phyloP scores from a whole-genome alignment of 2,797 vertebrate species.

The Astyanax mexicanus region DNA sequence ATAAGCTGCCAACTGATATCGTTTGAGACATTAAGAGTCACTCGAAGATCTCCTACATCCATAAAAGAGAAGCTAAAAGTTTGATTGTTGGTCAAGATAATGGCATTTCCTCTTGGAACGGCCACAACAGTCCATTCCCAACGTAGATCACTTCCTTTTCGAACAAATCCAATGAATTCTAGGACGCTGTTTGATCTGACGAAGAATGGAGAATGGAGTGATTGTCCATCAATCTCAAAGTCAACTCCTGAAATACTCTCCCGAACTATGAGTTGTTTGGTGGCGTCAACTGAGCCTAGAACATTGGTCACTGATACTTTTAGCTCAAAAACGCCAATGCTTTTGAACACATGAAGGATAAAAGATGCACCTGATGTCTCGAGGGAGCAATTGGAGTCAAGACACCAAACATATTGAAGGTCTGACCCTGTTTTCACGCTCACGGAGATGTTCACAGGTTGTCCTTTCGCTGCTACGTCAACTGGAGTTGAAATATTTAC shows the following conservation, averaged over 20 bases:
- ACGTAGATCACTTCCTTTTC: constrained; percentile 66
- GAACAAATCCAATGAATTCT: constrained; percentile 61
- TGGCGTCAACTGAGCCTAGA: constrained; percentile 67
- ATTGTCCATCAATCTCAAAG: constrained; percentile 66
- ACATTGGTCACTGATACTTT: constrained; percentile 73
- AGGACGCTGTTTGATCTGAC: constrained; percentile 55
- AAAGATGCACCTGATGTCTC: constrained; percentile 64
- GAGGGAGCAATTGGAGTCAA: constrained; percentile 53
- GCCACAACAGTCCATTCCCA: constrained; percentile 77
- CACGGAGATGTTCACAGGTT: constrained; percentile 71
- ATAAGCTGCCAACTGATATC: constrained; percentile 72
- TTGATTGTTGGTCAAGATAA: constrained; percentile 50
- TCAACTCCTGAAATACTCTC: constrained; percentile 71
- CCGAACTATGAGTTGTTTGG: constrained; percentile 70
- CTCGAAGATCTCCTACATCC: constrained; percentile 64
- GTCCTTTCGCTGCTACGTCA: constrained; percentile 60
- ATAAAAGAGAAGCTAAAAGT: constrained; percentile 66
- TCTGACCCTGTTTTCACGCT: constrained; percentile 71
- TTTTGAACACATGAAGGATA: constrained; percentile 69
- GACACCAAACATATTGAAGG: constrained; percentile 76
- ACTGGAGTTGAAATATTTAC: constrained; percentile 58
- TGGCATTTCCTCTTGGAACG: neutral
- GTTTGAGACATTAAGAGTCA: constrained; percentile 80
- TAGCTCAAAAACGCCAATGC: constrained; percentile 62
- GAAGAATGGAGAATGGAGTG: constrained; percentile 67